phyloP scores from a whole-genome alignment of 2,888 invertebrate species.

The Heliothis peltigera region DNA sequence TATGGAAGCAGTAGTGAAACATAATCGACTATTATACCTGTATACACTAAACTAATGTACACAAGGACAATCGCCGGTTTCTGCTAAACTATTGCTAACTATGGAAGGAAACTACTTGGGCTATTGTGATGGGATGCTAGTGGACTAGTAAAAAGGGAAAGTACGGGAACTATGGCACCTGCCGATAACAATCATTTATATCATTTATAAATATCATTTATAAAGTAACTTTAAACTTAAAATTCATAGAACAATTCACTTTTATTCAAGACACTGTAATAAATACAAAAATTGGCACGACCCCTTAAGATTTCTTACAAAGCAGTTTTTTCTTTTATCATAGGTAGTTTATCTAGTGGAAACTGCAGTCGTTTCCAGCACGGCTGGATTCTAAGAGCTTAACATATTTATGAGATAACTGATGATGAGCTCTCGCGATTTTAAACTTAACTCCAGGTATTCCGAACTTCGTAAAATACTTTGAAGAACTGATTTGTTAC shows the following conservation, averaged over 20 bases:
- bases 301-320: constrained; percentile 6
- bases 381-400: constrained; percentile 33
- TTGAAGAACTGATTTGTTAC: constrained; percentile 44
- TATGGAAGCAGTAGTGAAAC: too few species aligned
- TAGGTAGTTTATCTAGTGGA: neutral
- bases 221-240: neutral
- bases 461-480: constrained; percentile 36
- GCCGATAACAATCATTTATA: too few species aligned
- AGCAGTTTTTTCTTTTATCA: constrained; percentile 11
- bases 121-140: too few species aligned
- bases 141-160: too few species aligned
- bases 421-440: constrained; percentile 19
- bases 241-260: neutral
- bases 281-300: constrained; percentile 27
- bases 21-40: too few species aligned
- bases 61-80: too few species aligned
- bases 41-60: too few species aligned
- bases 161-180: too few species aligned
- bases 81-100: too few species aligned
- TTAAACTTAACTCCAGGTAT: constrained; percentile 27
- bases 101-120: too few species aligned
- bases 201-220: too few species aligned
- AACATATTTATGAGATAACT: constrained; percentile 55
- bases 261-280: neutral
- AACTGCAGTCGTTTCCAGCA: constrained; percentile 33